Base-by-base conservation (phyloP, 2,888 invertebrate genomes). In the Synergus japonicus region DNA sequence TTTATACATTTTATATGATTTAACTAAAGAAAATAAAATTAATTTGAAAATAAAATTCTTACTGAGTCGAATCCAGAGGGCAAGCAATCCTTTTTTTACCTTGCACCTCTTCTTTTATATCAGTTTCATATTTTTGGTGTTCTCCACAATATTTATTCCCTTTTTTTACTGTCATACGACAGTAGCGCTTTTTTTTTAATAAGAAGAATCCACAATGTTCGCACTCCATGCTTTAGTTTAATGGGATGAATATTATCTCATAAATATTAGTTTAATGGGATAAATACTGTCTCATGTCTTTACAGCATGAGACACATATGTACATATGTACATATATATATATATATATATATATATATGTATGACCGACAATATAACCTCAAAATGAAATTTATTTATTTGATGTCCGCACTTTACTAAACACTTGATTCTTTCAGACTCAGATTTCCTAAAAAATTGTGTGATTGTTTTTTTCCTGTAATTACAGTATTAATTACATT, bases 41-140 rank as follows among this genome's bases (percentile, higher is more conserved):
- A 8, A 54, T 15, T 76, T 60, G 49, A 12, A 76, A 67, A 78
- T 58, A 77, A 37, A 76, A 22, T 73, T 93, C 94, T 91, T 93
- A 96, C 94, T 97, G 96, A 88, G 95, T 95, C 1, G 94, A 93
- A 91, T 96, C 96, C 83, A 96, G 92, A 1, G 96, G 96, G 86
- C 96, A 97, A 37, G 94, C 93, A 82, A 96, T 93, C 78, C 96
- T 88, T 15, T 76, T 69, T 76, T 84, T 78, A 60, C 78, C 69
- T n/a, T 81, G 43, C 78, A 84, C 83, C 41, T 86, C 85, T 41
- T 81, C 82, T 12, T 76, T 77, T 4, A 85, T 78, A 15, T 76
- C 81, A 2, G 79, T 69, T 10, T 83, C 79, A 65, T 49, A 78
- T 37, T 60, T 80, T 46, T 84, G 85, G 83, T 87, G 97, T 88